Evolutionary conservation across 1,140 invertebrate species (phyloP).

Genomic region (Drosophila kepulauana): DNA sequence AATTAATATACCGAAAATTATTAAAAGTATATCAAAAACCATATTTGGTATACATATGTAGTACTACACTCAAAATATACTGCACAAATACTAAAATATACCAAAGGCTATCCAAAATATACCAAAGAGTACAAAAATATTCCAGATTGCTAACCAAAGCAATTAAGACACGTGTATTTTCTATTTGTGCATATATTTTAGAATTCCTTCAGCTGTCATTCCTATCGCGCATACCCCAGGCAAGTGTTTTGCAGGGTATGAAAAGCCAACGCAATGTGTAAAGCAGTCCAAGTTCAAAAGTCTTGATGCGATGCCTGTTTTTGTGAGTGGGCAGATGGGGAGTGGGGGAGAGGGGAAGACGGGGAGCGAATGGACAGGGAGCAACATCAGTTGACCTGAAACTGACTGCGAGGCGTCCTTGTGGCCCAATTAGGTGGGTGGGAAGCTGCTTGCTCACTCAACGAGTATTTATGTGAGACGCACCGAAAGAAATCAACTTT

Average conservation of each 20-base stretch:
- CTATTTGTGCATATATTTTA: background rate
- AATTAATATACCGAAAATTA: too few relatives aligned
- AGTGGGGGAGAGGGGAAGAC: background rate
- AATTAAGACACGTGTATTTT: background rate
- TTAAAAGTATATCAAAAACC: too few relatives aligned
- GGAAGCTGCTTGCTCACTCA: conserved; percentile 12
- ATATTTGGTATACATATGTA: too few relatives aligned
- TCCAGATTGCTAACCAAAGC: too few relatives aligned
- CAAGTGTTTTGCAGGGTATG: background rate
- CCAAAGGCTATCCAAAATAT: too few relatives aligned
- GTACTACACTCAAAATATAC: too few relatives aligned
- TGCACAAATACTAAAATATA: too few relatives aligned
- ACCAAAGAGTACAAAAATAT: too few relatives aligned
- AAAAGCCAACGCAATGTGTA: conserved; percentile 18
- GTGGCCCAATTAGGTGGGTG: conserved; percentile 64
- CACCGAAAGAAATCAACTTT: conserved; percentile 12
- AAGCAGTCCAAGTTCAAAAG: conserved; percentile 64
- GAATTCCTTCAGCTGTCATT: too few relatives aligned
- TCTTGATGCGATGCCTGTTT: conserved; percentile 26
- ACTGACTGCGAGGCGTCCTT: conserved; percentile 53
- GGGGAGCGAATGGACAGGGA: conserved; percentile 12
- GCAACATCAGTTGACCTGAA: conserved; percentile 59
- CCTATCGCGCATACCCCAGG: background rate
- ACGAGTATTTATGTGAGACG: conserved; percentile 47
- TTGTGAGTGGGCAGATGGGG: background rate